Conservation (phyloP, 2,888 invertebrate genomes). For the Eucera pruinosa region DNA sequence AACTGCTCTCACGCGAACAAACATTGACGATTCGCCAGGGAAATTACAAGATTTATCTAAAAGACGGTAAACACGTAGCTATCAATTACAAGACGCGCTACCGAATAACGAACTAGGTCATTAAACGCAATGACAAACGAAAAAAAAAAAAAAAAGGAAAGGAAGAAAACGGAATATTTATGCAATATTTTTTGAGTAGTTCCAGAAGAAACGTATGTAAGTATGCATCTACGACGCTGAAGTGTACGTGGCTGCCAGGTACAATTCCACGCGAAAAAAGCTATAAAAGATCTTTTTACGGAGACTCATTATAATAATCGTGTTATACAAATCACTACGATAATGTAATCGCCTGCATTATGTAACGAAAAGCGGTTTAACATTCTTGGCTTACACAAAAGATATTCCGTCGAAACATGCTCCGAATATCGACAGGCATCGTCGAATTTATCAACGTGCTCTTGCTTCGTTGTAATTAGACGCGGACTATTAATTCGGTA, state of each 20-base stretch:
- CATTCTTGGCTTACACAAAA: background rate
- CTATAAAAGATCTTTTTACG: background rate
- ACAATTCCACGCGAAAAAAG: background rate
- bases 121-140: background rate
- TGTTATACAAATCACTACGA: background rate
- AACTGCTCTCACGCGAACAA: background rate
- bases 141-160: background rate
- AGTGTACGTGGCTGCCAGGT: background rate
- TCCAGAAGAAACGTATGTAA: background rate
- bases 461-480: background rate
- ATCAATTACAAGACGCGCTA: background rate
- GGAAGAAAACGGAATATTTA: background rate
- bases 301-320: background rate
- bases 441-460: background rate
- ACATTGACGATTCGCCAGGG: background rate
- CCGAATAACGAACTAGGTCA: background rate
- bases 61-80: background rate
- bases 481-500: constrained; percentile 9
- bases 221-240: background rate
- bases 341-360: constrained; percentile 16
- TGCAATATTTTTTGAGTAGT: background rate
- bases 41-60: constrained; percentile 20
- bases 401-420: background rate
- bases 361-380: constrained; percentile 3
- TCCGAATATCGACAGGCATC: background rate